Conservation (phyloP, 2,797 vertebrate species). For the Coccyzus lansbergi region DNA sequence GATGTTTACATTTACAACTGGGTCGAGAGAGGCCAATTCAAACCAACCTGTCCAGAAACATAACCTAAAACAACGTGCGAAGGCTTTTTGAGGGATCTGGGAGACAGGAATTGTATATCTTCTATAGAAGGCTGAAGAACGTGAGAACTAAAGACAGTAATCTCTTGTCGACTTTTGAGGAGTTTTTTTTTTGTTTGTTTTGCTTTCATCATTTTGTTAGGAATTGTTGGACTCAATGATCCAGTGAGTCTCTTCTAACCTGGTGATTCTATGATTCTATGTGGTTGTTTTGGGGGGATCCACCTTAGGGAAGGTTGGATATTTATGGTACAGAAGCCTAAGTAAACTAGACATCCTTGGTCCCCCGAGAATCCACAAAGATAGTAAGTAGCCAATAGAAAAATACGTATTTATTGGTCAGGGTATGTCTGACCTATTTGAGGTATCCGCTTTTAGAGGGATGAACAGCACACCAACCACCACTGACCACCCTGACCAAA, state of each 20-base stretch:
- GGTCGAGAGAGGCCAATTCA: background rate
- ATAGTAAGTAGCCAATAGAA: background rate
- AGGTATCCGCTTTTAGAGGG: background rate
- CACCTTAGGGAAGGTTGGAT: background rate
- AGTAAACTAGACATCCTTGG: background rate
- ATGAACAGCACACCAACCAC: background rate
- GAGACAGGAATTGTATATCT: background rate
- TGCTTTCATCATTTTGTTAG: background rate
- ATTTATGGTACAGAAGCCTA: background rate
- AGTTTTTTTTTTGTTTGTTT: background rate
- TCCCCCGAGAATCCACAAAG: background rate
- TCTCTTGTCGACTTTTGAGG: rapidly evolving
- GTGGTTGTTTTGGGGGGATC: background rate
- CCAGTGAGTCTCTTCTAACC: too few species aligned
- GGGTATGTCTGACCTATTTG: background rate
- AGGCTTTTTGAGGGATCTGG: background rate
- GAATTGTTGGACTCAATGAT: too few species aligned
- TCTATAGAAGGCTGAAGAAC: background rate
- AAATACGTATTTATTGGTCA: background rate
- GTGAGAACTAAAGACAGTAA: background rate
- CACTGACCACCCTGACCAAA: background rate
- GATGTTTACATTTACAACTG: background rate
- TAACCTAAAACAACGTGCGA: background rate
- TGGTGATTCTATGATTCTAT: too few species aligned
- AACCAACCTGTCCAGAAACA: background rate